These are phyloP conservation scores for Scatophagus argus DNA, from an alignment of 2,113 vertebrate genomes.

Conservation along the genomic window DNA sequence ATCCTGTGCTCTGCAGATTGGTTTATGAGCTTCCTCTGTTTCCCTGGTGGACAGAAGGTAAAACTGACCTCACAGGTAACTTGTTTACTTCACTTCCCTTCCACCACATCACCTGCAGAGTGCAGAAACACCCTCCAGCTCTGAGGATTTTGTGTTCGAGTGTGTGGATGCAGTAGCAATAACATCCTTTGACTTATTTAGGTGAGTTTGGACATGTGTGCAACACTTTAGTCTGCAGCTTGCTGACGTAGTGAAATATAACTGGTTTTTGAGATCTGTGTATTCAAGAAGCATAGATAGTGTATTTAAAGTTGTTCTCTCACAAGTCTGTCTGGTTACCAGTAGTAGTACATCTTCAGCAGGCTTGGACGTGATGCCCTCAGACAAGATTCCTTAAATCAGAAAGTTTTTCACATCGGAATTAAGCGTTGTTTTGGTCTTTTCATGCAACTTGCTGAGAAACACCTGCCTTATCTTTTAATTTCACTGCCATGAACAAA, in stretches of 20 bases:
- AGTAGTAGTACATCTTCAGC: too few species aligned
- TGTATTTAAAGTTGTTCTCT: constrained; percentile 33
- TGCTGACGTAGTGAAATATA: neutral
- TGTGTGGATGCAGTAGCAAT: neutral
- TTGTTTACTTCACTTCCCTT: constrained; percentile 14
- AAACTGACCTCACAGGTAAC: neutral
- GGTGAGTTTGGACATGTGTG: constrained; percentile 3
- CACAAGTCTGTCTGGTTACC: constrained; percentile 28
- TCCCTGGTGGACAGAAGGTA: neutral
- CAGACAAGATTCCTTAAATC: too few species aligned
- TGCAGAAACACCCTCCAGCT: constrained; percentile 30
- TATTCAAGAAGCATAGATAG: neutral
- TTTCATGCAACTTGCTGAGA: too few species aligned
- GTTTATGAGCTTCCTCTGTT: neutral
- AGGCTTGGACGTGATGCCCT: too few species aligned
- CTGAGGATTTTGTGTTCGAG: neutral
- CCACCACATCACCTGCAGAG: constrained; percentile 16
- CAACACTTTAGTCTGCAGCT: neutral
- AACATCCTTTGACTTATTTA: constrained; percentile 27
- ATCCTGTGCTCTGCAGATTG: neutral
- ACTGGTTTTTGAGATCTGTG: neutral
- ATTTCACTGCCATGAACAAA: too few species aligned
- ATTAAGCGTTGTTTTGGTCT: too few species aligned
- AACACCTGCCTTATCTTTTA: too few species aligned
- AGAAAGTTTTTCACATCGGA: too few species aligned